Base-by-base conservation (phyloP, 2,797 vertebrate species). In the Acanthurus leucopareius region DNA sequence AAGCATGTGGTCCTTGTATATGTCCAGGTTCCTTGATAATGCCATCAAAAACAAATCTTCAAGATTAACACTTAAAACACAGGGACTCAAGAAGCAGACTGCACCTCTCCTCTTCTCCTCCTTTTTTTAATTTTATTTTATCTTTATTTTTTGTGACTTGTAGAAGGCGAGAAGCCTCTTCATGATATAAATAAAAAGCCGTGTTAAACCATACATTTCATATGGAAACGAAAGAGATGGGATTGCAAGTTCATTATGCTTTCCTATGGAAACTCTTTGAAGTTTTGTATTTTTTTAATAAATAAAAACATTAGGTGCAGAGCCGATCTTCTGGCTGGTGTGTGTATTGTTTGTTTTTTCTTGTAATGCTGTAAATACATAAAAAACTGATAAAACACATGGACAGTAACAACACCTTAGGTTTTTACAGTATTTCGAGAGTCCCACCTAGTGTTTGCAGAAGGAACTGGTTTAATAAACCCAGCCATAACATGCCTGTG, bases 181-280 rank as follows among this genome's bases (percentile, higher is more conserved):
- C 20, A 67, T 71, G 17, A 72, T 76, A 80, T 72, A 79, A 74
- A 67, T 80, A 59, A 65, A 22, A 82, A 77, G 66, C 70, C 47
- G 74, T 86, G 73, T 82, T 82, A 85, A 87, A 79, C 44, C 13
- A 86, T 85, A 81, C 83, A 85, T 89, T 93, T 89, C 85, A 94
- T 93, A 91, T 89, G 86, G 91, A 95, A 88, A 86, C 87, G 91
- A 96, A 96, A 96, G 94, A 96, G 94, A 95, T 90, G 94, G 96
- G 96, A 97, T 97, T 97, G 97, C 96, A 95, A 93, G 91, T 92
- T 96, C 94, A 62, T 96, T 92, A 92, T 94, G 95, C 96, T 97
- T 99, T 99, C 97, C 97, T 97, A 97, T 98, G 97, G 97, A 99
- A 98, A 98, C 95, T 93, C 96, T 95, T 95, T 93, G 93, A 95